These are phyloP conservation scores for Lymantria monacha DNA, from an alignment of 2,888 invertebrate species.

Conservation along the genomic window DNA sequence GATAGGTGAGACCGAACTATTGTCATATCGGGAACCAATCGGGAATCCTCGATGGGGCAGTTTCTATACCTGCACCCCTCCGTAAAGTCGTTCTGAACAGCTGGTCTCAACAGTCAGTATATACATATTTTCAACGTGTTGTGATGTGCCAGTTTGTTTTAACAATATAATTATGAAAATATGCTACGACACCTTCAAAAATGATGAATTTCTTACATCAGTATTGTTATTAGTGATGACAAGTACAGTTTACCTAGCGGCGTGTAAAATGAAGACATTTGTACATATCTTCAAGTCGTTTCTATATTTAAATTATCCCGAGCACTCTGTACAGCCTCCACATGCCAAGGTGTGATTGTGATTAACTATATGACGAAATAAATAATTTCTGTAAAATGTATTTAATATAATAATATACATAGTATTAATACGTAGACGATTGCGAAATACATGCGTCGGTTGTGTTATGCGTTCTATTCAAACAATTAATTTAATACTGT, in stretches of 20 bases:
- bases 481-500: constrained; percentile 8
- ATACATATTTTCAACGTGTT: constrained; percentile 4
- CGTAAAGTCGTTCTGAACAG: not conserved
- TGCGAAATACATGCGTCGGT: constrained; percentile 24
- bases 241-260: constrained; percentile 26
- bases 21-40: constrained; percentile 25
- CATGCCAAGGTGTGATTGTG: constrained; percentile 35
- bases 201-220: constrained; percentile 34
- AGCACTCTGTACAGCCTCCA: constrained; percentile 36
- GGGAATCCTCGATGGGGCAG: constrained; percentile 32
- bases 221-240: constrained; percentile 41
- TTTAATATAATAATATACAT: too few relatives aligned
- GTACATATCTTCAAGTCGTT: constrained; percentile 42
- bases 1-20: not conserved
- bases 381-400: too few relatives aligned
- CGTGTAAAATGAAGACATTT: constrained; percentile 45
- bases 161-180: constrained; percentile 18
- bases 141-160: constrained; percentile 25
- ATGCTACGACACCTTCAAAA: constrained; percentile 18
- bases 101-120: not conserved
- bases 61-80: constrained; percentile 58
- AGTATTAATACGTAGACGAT: constrained; percentile 1
- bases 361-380: too few relatives aligned
- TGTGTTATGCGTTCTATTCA: constrained; percentile 2
- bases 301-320: constrained; percentile 47